Evolutionary conservation across 2,797 vertebrate genomes (phyloP).

Genomic region (Cynodonichthys magdalenae): DNA sequence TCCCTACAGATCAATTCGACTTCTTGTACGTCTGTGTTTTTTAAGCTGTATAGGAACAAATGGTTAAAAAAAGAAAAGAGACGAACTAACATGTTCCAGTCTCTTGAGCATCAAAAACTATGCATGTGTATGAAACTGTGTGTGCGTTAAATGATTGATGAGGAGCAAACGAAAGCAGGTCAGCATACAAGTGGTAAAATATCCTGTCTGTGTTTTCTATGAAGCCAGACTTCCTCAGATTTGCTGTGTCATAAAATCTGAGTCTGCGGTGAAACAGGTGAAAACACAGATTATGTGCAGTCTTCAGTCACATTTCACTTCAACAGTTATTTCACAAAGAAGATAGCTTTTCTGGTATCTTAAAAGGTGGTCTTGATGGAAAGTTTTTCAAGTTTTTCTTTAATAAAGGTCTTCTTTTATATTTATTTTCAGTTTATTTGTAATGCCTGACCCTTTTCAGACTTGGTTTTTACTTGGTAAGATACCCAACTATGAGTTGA

Average conservation of each 20-base stretch:
- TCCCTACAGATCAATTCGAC: conserved; percentile 23
- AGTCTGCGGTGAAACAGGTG: conserved; percentile 32
- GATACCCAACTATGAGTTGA: no score
- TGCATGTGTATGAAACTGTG: conserved; percentile 58
- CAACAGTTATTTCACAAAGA: background rate
- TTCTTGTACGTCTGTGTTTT: conserved; percentile 42
- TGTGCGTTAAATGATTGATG: conserved; percentile 77
- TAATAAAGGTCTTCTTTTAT: background rate
- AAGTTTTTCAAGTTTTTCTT: background rate
- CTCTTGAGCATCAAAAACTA: conserved; percentile 50
- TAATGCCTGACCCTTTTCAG: no score
- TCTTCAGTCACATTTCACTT: background rate
- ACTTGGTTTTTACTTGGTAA: no score
- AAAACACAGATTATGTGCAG: background rate
- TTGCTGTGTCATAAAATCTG: conserved; percentile 67
- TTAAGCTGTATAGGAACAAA: conserved; percentile 51
- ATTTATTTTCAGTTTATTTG: no score
- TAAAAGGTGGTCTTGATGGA: background rate
- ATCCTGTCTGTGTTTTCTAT: conserved; percentile 75
- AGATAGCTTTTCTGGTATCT: background rate
- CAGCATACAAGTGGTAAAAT: conserved; percentile 67
- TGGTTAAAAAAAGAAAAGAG: conserved; percentile 33
- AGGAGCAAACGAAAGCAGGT: conserved; percentile 69
- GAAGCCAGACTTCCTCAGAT: conserved; percentile 49
- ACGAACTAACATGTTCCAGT: conserved; percentile 49